Evolutionary conservation across 2,888 invertebrate genomes (phyloP).

Genomic region (Itoplectis maculator): DNA sequence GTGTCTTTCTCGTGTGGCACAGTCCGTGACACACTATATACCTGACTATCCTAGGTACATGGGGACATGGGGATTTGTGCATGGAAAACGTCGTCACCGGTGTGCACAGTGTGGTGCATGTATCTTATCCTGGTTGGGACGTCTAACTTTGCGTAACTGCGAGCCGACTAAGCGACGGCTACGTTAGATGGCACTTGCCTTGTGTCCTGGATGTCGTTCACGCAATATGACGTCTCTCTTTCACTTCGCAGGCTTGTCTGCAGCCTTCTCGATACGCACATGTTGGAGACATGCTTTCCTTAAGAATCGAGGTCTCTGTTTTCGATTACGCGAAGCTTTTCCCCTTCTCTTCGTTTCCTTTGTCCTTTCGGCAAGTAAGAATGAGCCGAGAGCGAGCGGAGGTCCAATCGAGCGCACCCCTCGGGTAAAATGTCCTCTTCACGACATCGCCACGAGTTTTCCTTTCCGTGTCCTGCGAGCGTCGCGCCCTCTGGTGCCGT

Average conservation of each 20-base stretch:
- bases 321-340: slow-evolving; percentile 8
- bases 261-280: slow-evolving; percentile 18
- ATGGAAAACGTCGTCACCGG: background rate
- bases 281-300: background rate
- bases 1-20: slow-evolving; percentile 27
- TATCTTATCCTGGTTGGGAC: background rate
- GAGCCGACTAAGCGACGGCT: slow-evolving; percentile 10
- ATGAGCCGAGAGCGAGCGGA: background rate
- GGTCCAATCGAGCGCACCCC: slow-evolving; percentile 30
- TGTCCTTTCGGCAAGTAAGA: slow-evolving; percentile 3
- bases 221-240: background rate
- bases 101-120: background rate
- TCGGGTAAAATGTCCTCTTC: slow-evolving; percentile 18
- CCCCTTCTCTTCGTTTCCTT: slow-evolving; percentile 4
- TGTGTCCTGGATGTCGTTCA: background rate
- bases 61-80: too few relatives aligned
- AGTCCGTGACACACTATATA: slow-evolving; percentile 9
- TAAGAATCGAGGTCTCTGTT: slow-evolving; percentile 6
- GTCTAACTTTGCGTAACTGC: slow-evolving; percentile 22
- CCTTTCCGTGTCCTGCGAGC: slow-evolving; percentile 18
- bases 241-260: background rate
- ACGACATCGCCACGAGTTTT: slow-evolving; percentile 32
- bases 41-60: too few relatives aligned
- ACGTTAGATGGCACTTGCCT: slow-evolving; percentile 28
- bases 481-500: slow-evolving; percentile 45